Evolutionary conservation across 1,140 invertebrate genomes (phyloP), one percentile per base, ranked within the genome.

Genomic region (Pseudomyrmex cubaensis): DNA sequence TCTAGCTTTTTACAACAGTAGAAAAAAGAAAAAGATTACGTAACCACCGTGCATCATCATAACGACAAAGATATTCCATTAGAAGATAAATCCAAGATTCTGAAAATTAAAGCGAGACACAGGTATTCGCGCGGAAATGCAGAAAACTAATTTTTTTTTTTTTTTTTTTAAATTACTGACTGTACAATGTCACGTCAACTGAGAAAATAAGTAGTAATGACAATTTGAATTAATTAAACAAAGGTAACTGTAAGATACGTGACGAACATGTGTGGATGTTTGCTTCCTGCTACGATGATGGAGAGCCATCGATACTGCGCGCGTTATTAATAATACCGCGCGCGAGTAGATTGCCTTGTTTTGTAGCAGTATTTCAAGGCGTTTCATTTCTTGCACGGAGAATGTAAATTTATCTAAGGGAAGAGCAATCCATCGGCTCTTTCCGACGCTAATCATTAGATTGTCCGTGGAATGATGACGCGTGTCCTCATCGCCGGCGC

Each of bases 181-280:
- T 46, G 15, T 20, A 44, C 72, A 76, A 46, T 76, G 20, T 61
- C 56, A 12, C 54, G 9, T 46, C 78, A 82, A 35, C 35, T 35
- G 35, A 15, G 10, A 13, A 50, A 63, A 64, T 52, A 82, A 75
- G 63, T 17, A 2, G 56, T 70, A 80, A 72, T 61, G 76, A 59
- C 66, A 80, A 72, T 72, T 35, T 50, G 66, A 80, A 80, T 80
- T 72, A 70, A 80, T 80, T 80, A 72, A 70, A 80, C 22, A 72
- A 70, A 80, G 66, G 12, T 72, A 69, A 50, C 54, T 17, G 17
- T 3, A n/a, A 35, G 64, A 57, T 25, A 35, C 13, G 62, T 57
- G 46, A 20, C 15, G 35, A 5, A 35, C 5, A 35, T 35, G 35
- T 35, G n/a, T 25, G 44, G 44, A 70, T 12, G n/a, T 12, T 70